Percentiles rank a stretch among this genome's conserved stretches.
phyloP scores from a whole-genome alignment of 23 tunicate species.

The Styela clava region DNA sequence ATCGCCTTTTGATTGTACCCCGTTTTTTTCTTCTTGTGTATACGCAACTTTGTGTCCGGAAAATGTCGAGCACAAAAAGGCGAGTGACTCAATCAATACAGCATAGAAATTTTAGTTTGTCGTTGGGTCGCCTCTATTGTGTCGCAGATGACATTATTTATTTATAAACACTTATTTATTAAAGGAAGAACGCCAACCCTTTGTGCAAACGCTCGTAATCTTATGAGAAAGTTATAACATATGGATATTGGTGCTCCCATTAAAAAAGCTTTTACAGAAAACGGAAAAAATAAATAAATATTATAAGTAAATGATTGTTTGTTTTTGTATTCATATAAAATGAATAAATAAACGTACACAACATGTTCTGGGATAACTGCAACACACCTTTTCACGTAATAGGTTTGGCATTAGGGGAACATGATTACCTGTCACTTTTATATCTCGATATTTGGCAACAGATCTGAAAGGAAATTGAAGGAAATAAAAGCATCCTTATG shows the following conservation, averaged over 20 bases:
- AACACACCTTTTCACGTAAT: no score
- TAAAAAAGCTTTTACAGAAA: background rate
- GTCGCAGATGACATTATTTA: slow-evolving; percentile 36
- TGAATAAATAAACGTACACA: no score
- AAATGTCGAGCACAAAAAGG: slow-evolving; percentile 21
- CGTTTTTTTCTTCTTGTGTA: slow-evolving; percentile 12
- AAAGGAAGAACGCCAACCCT: slow-evolving; percentile 27
- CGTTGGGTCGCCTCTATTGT: slow-evolving; percentile 32
- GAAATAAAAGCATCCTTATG: slow-evolving; percentile 12
- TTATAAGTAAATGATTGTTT: no score
- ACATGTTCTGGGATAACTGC: no score
- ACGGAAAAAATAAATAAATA: no score
- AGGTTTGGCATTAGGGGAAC: background rate
- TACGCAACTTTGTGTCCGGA: slow-evolving; percentile 12
- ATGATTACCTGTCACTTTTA: background rate
- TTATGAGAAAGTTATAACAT: slow-evolving; percentile 30
- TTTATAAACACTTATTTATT: slow-evolving; percentile 36
- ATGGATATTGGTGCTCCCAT: background rate
- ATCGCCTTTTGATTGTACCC: slow-evolving; percentile 18
- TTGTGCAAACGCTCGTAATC: slow-evolving; percentile 34
- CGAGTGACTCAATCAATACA: slow-evolving; percentile 20
- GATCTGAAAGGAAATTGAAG: slow-evolving; percentile 3
- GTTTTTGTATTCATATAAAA: no score
- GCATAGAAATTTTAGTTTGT: slow-evolving; percentile 23
- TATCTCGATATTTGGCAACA: slow-evolving; percentile 5